Evolutionary conservation across 2,888 invertebrate genomes (phyloP), one percentile per base, ranked within the genome.

Genomic region (Clunio marinus): DNA sequence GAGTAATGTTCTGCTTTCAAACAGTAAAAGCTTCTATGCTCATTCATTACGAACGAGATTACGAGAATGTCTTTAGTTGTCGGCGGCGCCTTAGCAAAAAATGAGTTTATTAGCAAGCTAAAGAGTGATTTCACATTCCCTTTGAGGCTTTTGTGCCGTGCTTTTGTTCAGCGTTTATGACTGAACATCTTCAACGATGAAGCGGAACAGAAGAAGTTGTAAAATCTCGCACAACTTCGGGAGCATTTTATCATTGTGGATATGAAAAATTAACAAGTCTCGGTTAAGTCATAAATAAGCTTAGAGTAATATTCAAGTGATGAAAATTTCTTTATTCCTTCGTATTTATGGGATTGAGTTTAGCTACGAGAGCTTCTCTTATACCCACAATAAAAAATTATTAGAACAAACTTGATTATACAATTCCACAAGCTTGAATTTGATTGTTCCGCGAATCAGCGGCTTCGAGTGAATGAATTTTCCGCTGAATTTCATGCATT

Each of bases 211-310:
- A 32, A 59, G 59, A 20, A 59, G 59, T 20, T 59, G 59, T 59
- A 59, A 59, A 59, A 2, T 13, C 27, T 27, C 13, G 27, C 32
- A 59, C 59, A 57, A 57, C 22, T 25, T 59, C 59, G 32, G 8
- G 32, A 32, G 27, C 59, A 35, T 32, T 59, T 3, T 32, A 59
- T 59, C 32, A 59, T 35, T 32, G 35, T 13, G 59, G 28, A 59
- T 59, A 59, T 59, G 59, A 59, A 59, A 59, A 59, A 59, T 59
- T 59, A 59, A 59, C 59, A 59, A 59, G 59, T 59, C 22, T 32
- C 32, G 32, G 32, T 7, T 8, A 8, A 32, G 32, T 32, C 32
- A 32, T 32, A 32, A 32, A 32, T n/a, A n/a, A 32, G 4, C 32
- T 32, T 32, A 32, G n/a, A n/a, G n/a, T n/a, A n/a, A n/a, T n/a